Base-by-base conservation (phyloP, 2,797 vertebrate species). In the Mus spretus region DNA sequence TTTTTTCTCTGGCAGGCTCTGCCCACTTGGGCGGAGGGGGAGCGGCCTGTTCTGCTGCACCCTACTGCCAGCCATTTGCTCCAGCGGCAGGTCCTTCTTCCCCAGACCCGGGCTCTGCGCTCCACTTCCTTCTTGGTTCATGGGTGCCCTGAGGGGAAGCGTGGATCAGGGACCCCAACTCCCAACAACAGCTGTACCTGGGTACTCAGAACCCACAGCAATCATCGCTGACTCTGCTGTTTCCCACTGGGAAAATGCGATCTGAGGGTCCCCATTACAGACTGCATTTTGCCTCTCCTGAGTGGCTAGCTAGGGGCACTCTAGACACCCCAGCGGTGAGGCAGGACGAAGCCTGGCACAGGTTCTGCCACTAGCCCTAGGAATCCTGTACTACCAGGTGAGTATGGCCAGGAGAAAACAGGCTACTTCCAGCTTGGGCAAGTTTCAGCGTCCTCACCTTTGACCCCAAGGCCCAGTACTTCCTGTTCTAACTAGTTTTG, bases 401-500 rank as follows among this genome's bases (percentile, higher is more conserved):
- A 77, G 61, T 61, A 13, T 2, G 59, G 17, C 24, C 24, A 28
- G 31, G 53, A 89, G 12, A 67, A 61, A 53, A 79, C 17, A 13
- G 61, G 80, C 90, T 0, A 1, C 84, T 84, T 81, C 78, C 50
- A 93, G 85, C 70, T 77, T 12, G 47, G 40, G 50, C 83, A 89
- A 90, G 65, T 74, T 83, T 63, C 65, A 44, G 77, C 7, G 47
- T 89, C 53, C 82, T 86, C 88, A 88, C 13, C 81, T 88, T 74
- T 94, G 26, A 94, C 98, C 99, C 91, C 98, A 99, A 98, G 98
- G 98, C 82, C 99, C 98, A 26, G 98, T 24, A 98, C 98, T 98
- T 99, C 99, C 79, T 94, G 91, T 22, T 92, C 65, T 88, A 89
- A 70, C 88, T 6, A 70, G 82, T 31, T 13, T 40, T 63, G 72